Conservation (phyloP, 1,140 invertebrate genomes). For the honey bee (Apis mellifera) region DNA sequence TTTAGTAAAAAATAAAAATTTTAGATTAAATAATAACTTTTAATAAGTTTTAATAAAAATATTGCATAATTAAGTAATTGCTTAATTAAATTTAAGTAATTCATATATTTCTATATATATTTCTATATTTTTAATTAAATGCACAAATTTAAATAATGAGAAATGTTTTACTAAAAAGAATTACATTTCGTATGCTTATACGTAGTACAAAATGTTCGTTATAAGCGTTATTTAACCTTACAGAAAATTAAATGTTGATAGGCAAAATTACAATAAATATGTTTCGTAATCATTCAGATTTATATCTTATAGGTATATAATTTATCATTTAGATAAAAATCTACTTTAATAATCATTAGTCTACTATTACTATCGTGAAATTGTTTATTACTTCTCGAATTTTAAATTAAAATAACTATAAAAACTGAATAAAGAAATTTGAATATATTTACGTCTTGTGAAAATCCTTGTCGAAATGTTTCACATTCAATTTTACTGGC, state of each 20-base stretch:
- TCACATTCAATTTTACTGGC: constrained; percentile 24
- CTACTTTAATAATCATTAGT: background rate
- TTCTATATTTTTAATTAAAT: background rate
- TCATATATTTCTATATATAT: no score
- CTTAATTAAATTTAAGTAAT: background rate
- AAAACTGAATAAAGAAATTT: constrained; percentile 2
- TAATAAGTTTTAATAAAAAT: background rate
- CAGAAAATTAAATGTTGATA: background rate
- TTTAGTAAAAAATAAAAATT: background rate
- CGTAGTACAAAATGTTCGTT: background rate
- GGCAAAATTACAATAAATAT: background rate
- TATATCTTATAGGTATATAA: background rate
- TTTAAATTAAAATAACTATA: background rate
- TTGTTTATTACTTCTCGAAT: background rate
- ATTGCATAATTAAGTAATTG: no score
- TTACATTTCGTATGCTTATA: background rate
- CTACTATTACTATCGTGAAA: background rate
- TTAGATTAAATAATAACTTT: background rate
- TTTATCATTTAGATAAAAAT: background rate
- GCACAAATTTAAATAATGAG: background rate
- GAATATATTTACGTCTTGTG: constrained; percentile 16
- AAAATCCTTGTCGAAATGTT: constrained; percentile 11
- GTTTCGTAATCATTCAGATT: background rate
- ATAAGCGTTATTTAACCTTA: constrained; percentile 1
- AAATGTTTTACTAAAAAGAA: no score